Evolutionary conservation across 2,797 vertebrate genomes (phyloP).

Genomic region (Pseudomugil gertrudae): DNA sequence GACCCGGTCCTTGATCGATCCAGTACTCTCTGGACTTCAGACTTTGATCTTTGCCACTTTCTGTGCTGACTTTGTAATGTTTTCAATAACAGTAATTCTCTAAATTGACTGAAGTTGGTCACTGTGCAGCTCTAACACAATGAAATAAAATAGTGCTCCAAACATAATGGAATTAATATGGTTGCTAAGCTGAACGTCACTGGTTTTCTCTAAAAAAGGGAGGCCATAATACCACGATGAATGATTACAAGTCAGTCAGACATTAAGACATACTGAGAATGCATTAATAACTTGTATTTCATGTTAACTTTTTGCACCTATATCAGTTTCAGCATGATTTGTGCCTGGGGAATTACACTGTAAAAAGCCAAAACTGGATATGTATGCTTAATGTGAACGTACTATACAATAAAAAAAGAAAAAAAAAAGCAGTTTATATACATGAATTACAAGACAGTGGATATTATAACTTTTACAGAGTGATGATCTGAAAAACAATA

Average conservation of each 20-base stretch:
- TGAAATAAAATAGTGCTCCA: conserved; percentile 10
- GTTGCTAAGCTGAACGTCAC: neutral
- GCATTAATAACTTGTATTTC: conserved; percentile 45
- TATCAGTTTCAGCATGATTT: conserved; percentile 58
- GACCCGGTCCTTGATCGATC: conserved; percentile 16
- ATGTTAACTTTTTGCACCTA: conserved; percentile 60
- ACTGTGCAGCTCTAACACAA: conserved; percentile 11
- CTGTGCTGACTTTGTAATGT: neutral
- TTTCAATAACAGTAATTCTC: conserved; percentile 8
- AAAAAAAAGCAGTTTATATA: conserved; percentile 68
- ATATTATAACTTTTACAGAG: neutral
- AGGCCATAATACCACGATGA: neutral
- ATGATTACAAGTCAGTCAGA: conserved; percentile 13
- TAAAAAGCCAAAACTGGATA: conserved; percentile 79
- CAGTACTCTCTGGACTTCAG: conserved; percentile 1
- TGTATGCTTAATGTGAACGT: conserved; percentile 35
- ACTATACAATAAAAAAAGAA: conserved; percentile 20
- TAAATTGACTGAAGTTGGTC: conserved; percentile 8
- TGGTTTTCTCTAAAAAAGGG: conserved; percentile 14
- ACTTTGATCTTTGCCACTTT: neutral
- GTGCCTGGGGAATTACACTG: conserved; percentile 56
- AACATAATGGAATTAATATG: neutral
- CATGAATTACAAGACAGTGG: conserved; percentile 48
- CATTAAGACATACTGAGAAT: conserved; percentile 24
- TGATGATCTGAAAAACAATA: conserved; percentile 21